Evolutionary conservation across 2,888 invertebrate genomes (phyloP), one percentile per base, ranked within the genome.

Genomic region (Aquatica leii): DNA sequence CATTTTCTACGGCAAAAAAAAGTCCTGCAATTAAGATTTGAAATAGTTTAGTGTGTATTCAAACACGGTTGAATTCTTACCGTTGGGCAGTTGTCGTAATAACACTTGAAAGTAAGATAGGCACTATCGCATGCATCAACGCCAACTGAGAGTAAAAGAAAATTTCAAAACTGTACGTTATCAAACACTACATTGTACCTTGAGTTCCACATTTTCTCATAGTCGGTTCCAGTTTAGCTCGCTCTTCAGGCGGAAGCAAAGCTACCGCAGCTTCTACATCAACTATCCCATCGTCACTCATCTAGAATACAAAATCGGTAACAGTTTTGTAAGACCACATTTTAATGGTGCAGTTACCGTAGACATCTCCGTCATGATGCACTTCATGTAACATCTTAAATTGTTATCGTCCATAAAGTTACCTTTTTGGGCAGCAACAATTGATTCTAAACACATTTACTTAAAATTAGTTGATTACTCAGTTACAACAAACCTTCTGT

Each of bases 181-280:
- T n/a, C n/a, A n/a, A n/a, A n/a, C n/a, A n/a, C n/a, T n/a, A n/a
- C n/a, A n/a, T 65, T 75, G 69, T 72, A 81, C 81, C 72, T 74
- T 76, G 75, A 49, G 78, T 75, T 55, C 77, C 80, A 67, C 82
- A 82, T 66, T 74, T 74, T 57, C 74, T 73, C 31, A 81, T 71
- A 21, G 74, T 68, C 3, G 76, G 75, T 43, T 69, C 76, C 0
- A 73, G 73, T 54, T 72, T 69, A 0, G 66, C 74, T 59, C 74
- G 70, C 40, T 75, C 67, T 49, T 81, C 80, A 24, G 78, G 77
- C 4, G 82, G 82, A 6, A 83, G 41, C 48, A 82, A 71, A 1
- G 79, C 79, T 49, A 80, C 67, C 1, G 80, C 75, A 1, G 80
- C 78, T 46, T 82, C 82, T 18, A 74, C 75, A 58, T 83, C 81